Base-by-base conservation (phyloP, 2,888 invertebrate species). In the Copidosoma aretas region DNA sequence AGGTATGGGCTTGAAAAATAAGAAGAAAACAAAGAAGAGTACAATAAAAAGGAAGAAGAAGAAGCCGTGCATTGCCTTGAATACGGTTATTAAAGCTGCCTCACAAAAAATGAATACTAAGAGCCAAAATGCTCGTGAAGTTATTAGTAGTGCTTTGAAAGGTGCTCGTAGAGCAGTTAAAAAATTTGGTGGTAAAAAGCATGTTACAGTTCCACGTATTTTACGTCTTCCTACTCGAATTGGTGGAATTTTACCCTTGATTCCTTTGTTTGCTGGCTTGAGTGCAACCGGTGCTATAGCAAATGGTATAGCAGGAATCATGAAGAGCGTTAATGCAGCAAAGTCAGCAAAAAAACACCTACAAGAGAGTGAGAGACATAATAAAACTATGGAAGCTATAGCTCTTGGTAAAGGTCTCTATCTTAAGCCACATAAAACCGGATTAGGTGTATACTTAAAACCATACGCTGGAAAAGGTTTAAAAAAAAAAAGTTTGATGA, bases 311-410 rank as follows among this genome's bases (percentile, higher is more conserved):
- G 32, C 32, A 32, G 32, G 32, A 32, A 32, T 32, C 3, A 32
- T 32, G 8, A 32, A 32, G 8, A 32, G 3, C 8, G 8, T 32
- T 32, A 32, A 32, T 32, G 32, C 32, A 3, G 8, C 76, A 15
- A 75, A 73, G 21, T 62, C 67, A 22, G 75, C 75, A 5, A 68
- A 75, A 61, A 58, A 67, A 24, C 61, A 72, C 53, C 68, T 79
- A 25, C 62, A 70, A 12, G 79, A 80, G 67, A 65, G 64, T 15
- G 4, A 32, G 32, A 32, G 32, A 32, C 32, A 3, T 32, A 32
- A 32, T 32, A 3, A 32, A 32, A 3, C 8, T 32, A 32, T 32
- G 32, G 32, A 5, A 32, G 8, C 3, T 32, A 32, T 32, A 5
- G 8, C 8, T 32, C 8, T 32, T 8, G 32, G 8, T 3, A 32